A percentile compares a stretch with the other conserved stretches of the same genome.
phyloP scores from a whole-genome alignment of 2,797 vertebrate species.

The Pantherophis vulpinus region DNA sequence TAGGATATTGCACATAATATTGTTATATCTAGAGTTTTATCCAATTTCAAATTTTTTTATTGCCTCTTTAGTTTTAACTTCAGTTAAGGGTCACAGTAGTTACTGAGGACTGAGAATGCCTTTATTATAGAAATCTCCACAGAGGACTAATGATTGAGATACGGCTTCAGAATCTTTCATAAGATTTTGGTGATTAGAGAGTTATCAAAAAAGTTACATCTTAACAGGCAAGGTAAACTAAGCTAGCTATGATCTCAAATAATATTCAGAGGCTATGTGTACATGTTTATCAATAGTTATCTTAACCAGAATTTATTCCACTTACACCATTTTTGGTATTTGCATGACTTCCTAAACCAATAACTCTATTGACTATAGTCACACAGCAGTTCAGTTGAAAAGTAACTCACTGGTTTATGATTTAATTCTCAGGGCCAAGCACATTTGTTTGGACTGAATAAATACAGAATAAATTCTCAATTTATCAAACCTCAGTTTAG shows the following conservation, averaged over 20 bases:
- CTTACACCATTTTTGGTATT: neutral
- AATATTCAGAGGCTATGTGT: neutral
- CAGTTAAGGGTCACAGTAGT: neutral
- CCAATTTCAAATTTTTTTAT: neutral
- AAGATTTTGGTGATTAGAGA: neutral
- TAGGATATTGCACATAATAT: neutral
- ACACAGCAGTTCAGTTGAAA: neutral
- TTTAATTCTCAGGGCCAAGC: neutral
- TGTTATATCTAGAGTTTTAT: neutral
- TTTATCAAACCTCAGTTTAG: neutral
- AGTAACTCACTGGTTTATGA: neutral
- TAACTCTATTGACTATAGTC: neutral
- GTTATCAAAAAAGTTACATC: neutral
- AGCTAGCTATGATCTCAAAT: neutral
- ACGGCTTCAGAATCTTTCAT: neutral
- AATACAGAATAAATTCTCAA: neutral
- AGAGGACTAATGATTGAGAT: neutral
- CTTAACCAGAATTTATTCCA: neutral
- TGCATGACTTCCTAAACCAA: neutral
- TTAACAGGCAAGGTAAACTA: neutral
- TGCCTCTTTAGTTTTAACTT: neutral
- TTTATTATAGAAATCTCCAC: neutral
- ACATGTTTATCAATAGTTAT: neutral
- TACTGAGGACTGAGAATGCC: neutral
- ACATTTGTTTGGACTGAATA: neutral